These are phyloP conservation scores for Yponomeuta sedellus DNA, from an alignment of 2,888 invertebrate species.

Conservation along the genomic window DNA sequence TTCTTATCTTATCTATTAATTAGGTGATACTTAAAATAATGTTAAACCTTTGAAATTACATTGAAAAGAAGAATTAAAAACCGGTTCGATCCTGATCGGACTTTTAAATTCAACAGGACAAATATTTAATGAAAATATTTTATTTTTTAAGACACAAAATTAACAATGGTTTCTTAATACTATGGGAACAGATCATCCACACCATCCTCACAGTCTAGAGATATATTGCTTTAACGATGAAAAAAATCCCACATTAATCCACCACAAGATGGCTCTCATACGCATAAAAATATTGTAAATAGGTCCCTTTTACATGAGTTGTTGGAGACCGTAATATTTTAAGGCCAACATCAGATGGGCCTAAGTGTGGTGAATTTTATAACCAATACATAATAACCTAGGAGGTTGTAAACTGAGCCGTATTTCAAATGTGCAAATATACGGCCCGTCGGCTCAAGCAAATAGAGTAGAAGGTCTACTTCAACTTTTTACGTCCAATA, in stretches of 20 bases:
- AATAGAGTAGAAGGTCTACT: not conserved
- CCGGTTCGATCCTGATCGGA: too few relatives aligned
- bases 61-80: too few relatives aligned
- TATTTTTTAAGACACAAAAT: too few relatives aligned
- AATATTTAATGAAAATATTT: too few relatives aligned
- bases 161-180: too few relatives aligned
- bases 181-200: too few relatives aligned
- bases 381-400: conserved; percentile 58
- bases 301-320: not conserved
- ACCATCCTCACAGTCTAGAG: too few relatives aligned
- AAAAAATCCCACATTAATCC: not conserved
- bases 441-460: conserved; percentile 24
- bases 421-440: conserved; percentile 70
- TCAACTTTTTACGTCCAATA: not conserved
- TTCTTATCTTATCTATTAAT: too few relatives aligned
- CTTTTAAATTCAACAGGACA: too few relatives aligned
- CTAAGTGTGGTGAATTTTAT: conserved; percentile 47
- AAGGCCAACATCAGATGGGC: conserved; percentile 21
- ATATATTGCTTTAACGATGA: too few relatives aligned
- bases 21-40: too few relatives aligned
- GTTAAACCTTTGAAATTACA: too few relatives aligned
- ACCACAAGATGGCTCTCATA: not conserved
- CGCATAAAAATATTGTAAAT: not conserved
- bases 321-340: conserved; percentile 15
- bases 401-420: conserved; percentile 54